Evolutionary conservation across 2,888 invertebrate genomes (phyloP), one percentile per base, ranked within the genome.

Genomic region (Aphidius colemani): DNA sequence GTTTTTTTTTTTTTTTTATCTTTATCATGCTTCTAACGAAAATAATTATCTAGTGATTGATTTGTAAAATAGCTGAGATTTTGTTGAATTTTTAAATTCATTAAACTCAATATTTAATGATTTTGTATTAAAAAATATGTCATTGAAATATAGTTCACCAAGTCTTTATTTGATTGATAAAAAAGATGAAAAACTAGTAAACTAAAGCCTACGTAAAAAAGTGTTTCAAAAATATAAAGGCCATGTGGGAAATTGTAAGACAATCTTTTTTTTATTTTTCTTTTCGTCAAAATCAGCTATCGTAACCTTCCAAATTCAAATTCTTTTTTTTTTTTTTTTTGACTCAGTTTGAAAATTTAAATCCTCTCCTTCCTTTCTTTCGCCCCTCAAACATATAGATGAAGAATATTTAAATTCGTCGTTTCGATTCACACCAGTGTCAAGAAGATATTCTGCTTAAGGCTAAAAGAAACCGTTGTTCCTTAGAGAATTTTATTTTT

Each of bases 1-100:
- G 51, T 69, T 46, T 48, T 55, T 50, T 49, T 60, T 43, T 53
- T 56, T 64, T 68, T 65, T 61, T 65, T 58, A 48, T 56, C 39
- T 65, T 53, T 49, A 55, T 63, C 59, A 7, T 30, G 45, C 51
- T 46, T 30, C 30, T 30, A 30, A 30, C 58, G 13, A 18, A 18
- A 1, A 18, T 18, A 30, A 30, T 30, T 30, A 30, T 30, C 30
- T 30, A 30, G 4, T 2, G 5, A 30, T 30, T 30, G 30, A 30
- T 30, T 30, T 30, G 30, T 30, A 5, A 1, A 3, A 30, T 30
- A 18, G 13, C 1, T 18, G 13, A 18, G 13, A 18, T 30, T 30
- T 30, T 30, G 3, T 30, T 30, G 30, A 18, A 18, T 18, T 18
- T 18, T 30, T 30, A 30, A 30, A 30, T 30, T 30, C 30, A 30